Conservation (phyloP, 2,888 invertebrate genomes). For the Tolmerus cingulatus region DNA sequence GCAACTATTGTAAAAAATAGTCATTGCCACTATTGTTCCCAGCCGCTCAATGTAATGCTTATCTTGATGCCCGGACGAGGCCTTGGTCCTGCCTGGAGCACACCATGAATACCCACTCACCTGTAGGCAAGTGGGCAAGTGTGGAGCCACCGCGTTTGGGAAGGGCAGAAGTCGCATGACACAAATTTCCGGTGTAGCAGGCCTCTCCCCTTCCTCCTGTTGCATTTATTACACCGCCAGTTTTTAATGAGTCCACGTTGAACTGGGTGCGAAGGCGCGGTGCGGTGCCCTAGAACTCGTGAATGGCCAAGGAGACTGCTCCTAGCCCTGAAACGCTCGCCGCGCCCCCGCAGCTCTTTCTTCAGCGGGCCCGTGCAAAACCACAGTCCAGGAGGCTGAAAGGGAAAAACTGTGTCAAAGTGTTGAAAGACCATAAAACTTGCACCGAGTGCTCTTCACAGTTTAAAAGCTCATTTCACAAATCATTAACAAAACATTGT, state of each 20-base stretch:
- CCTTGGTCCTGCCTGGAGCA: background rate
- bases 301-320: background rate
- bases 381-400: background rate
- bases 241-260: background rate
- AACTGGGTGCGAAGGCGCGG: background rate
- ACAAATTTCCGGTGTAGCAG: background rate
- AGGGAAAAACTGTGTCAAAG: conserved; percentile 27
- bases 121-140: background rate
- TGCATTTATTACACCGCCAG: background rate
- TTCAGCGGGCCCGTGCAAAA: background rate
- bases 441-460: conserved; percentile 33
- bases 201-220: background rate
- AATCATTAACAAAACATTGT: conserved; percentile 43
- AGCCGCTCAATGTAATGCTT: background rate
- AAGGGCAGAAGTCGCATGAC: background rate
- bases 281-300: background rate
- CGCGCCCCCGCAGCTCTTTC: background rate
- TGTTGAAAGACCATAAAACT: conserved; percentile 36
- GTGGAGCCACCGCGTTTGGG: background rate
- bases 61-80: background rate
- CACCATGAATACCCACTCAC: background rate
- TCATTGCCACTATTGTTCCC: background rate
- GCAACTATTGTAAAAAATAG: background rate
- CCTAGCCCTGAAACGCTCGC: background rate
- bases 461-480: conserved; percentile 43